Evolutionary conservation across 2,797 vertebrate genomes (phyloP).

Genomic region (Melanotaenia boesemani): DNA sequence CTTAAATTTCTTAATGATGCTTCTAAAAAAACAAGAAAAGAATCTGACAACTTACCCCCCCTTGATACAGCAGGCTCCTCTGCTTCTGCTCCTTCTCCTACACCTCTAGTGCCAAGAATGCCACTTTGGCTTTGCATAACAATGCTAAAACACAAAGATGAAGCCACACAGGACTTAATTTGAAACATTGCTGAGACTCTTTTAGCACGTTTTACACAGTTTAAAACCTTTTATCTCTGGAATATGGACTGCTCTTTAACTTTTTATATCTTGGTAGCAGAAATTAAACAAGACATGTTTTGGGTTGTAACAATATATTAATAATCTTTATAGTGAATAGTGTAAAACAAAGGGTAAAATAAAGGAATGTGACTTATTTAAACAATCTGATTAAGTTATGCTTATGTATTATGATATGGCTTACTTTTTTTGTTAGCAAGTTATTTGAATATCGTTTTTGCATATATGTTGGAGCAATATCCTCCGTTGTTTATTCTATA

Average conservation of each 20-base stretch:
- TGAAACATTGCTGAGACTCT: background rate
- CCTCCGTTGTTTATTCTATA: background rate
- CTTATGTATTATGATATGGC: background rate
- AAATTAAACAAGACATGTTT: background rate
- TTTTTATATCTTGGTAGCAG: background rate
- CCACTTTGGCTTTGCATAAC: conserved; percentile 67
- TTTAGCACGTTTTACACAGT: background rate
- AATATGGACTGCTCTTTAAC: background rate
- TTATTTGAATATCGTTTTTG: background rate
- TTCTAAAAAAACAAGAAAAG: background rate
- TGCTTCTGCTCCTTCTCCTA: conserved; percentile 82
- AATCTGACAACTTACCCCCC: conserved; percentile 68
- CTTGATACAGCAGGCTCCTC: conserved; percentile 78
- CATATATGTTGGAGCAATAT: background rate
- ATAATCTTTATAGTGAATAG: background rate
- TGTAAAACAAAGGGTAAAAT: background rate
- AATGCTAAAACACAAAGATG: conserved; percentile 70
- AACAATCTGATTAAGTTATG: background rate
- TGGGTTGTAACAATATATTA: background rate
- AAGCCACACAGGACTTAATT: background rate
- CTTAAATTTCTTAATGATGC: background rate
- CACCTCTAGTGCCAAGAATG: conserved; percentile 66
- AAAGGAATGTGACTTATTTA: background rate
- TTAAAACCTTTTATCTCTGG: background rate
- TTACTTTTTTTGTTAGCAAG: background rate